Percentiles rank a stretch among this genome's conserved stretches.
Conservation (phyloP, 35 echinoderm and acorn worm species). For the Acanthaster planci region DNA sequence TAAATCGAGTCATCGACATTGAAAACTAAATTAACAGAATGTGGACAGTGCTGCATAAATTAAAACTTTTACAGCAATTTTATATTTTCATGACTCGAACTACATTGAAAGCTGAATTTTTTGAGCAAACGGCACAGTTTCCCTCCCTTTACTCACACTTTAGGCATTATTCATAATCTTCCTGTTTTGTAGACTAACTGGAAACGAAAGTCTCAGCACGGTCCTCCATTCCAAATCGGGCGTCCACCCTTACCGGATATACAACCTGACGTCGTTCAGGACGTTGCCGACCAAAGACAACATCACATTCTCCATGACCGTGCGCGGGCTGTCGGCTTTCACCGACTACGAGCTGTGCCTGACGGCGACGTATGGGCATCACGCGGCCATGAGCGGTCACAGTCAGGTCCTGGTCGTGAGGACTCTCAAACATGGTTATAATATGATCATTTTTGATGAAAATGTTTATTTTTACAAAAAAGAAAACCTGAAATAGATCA, state of each 20-base stretch:
- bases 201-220: neutral
- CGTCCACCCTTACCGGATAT: conserved; percentile 56
- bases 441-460: too few relatives aligned
- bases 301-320: conserved; percentile 23
- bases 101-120: too few relatives aligned
- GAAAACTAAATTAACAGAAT: too few relatives aligned
- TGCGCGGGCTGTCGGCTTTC: conserved; percentile 42
- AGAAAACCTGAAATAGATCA: too few relatives aligned
- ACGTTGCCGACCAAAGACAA: conserved; percentile 64
- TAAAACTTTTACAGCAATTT: too few relatives aligned
- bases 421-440: conserved; percentile 58
- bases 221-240: conserved; percentile 32
- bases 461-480: neutral
- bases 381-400: conserved; percentile 41
- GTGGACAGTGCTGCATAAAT: too few relatives aligned
- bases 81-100: too few relatives aligned
- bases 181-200: conserved; percentile 31
- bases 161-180: too few relatives aligned
- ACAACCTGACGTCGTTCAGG: conserved; percentile 60
- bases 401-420: conserved; percentile 39
- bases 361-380: conserved; percentile 51
- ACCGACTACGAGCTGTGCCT: conserved; percentile 71
- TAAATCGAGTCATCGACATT: too few relatives aligned
- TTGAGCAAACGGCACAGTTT: too few relatives aligned
- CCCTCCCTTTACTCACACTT: too few relatives aligned